These are phyloP conservation scores for Arbacia lixula DNA, from an alignment of 53 echinoderm and acorn worm species.

Conservation along the genomic window DNA sequence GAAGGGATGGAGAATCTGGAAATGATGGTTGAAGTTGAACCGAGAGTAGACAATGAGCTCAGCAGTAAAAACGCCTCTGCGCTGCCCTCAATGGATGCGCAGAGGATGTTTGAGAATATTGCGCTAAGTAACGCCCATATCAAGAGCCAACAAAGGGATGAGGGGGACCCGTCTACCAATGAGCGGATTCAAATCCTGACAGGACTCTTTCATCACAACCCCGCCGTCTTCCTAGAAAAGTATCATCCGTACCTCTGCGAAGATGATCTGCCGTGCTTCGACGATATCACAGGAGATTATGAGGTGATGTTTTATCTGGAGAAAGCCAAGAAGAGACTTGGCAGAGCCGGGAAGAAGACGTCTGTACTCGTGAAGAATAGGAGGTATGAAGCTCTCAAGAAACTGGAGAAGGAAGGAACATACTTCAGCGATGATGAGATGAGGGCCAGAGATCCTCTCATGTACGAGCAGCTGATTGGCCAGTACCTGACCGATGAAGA, in stretches of 20 bases:
- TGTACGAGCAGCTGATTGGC: conserved; percentile 92
- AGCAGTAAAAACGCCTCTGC: too few species aligned
- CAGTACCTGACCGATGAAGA: conserved; percentile 91
- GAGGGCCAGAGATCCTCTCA: conserved; percentile 86
- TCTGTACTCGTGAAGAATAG: conserved; percentile 66
- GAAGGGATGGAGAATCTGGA: too few species aligned
- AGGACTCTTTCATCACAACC: conserved; percentile 66
- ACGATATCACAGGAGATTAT: conserved; percentile 60
- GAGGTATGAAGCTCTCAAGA: conserved; percentile 88
- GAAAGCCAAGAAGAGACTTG: conserved; percentile 63
- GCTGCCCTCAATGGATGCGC: background rate
- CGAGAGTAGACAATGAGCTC: too few species aligned
- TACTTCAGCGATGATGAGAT: conserved; percentile 90
- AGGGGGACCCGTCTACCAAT: conserved; percentile 62
- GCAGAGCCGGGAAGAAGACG: conserved; percentile 33
- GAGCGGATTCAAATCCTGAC: conserved; percentile 66
- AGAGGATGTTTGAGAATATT: conserved; percentile 77
- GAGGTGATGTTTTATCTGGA: conserved; percentile 83
- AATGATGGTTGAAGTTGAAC: too few species aligned
- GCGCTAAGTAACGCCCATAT: conserved; percentile 72
- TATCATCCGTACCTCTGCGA: conserved; percentile 61
- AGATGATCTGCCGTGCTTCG: conserved; percentile 71
- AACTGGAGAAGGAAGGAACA: conserved; percentile 76
- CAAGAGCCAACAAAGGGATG: conserved; percentile 83
- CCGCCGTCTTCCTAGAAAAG: conserved; percentile 77